phyloP scores from a whole-genome alignment of 1,140 invertebrate species.

The Copidosoma floridanum region DNA sequence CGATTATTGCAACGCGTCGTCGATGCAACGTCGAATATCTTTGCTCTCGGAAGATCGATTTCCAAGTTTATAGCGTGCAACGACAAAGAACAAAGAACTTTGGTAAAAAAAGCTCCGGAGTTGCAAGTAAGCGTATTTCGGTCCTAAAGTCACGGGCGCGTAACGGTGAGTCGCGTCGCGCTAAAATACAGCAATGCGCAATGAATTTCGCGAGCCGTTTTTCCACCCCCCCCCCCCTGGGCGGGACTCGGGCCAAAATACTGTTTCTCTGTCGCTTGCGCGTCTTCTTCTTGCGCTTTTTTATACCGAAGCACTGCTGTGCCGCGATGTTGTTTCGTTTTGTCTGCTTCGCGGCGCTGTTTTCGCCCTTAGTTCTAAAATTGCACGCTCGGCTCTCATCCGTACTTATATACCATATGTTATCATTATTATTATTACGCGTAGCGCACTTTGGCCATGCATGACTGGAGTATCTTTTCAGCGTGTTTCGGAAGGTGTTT shows the following conservation, averaged over 20 bases:
- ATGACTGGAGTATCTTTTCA: no score
- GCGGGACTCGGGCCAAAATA: neutral
- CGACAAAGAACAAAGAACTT: neutral
- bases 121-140: neutral
- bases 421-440: no score
- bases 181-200: neutral
- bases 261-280: neutral
- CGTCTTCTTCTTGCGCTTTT: neutral
- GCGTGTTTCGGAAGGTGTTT: no score
- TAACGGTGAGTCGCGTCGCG: neutral
- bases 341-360: conserved; percentile 9
- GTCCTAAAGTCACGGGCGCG: neutral
- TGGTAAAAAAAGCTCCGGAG: neutral
- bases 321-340: conserved; percentile 40
- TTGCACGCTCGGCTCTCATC: conserved; percentile 29
- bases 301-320: conserved; percentile 35
- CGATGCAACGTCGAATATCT: conserved; percentile 11
- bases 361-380: conserved; percentile 49
- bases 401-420: no score
- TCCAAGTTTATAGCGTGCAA: conserved; percentile 2
- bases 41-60: no score
- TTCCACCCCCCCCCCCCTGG: no score
- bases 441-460: no score
- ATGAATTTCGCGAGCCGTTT: conserved; percentile 1
- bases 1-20: conserved; percentile 11